Evolutionary conservation across 2,797 vertebrate species (phyloP).

Genomic region (Thunnus albacares): DNA sequence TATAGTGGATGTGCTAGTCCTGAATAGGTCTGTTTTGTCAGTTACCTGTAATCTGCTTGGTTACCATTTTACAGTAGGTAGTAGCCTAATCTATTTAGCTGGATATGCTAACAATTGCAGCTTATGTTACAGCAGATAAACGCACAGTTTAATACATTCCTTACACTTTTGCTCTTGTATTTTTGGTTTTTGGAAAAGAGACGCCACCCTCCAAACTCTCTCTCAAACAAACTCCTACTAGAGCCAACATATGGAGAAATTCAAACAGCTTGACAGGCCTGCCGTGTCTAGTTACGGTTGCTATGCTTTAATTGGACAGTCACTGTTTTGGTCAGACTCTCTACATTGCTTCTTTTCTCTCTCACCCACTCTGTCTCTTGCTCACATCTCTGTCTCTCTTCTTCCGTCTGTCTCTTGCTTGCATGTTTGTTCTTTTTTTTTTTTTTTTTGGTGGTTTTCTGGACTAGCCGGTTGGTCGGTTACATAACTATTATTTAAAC

Average conservation of each 20-base stretch:
- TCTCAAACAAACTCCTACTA: not conserved
- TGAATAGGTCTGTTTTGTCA: not conserved
- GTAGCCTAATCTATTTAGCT: no score
- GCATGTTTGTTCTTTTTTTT: not conserved
- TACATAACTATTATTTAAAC: constrained; percentile 48
- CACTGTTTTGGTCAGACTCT: not conserved
- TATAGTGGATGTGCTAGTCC: not conserved
- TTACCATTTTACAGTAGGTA: no score
- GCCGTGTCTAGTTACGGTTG: not conserved
- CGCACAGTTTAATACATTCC: no score
- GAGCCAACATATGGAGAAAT: not conserved
- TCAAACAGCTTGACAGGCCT: not conserved
- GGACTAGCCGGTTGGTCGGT: constrained; percentile 13
- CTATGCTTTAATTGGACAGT: not conserved
- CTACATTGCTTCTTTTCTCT: not conserved
- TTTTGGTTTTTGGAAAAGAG: no score
- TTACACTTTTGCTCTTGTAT: no score
- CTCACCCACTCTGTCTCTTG: not conserved
- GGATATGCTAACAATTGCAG: no score
- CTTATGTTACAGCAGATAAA: no score
- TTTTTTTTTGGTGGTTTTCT: constrained; percentile 3
- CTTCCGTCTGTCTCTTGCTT: not conserved
- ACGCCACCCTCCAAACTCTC: not conserved
- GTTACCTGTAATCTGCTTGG: no score
- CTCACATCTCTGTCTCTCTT: not conserved